Evolutionary conservation across 1,140 invertebrate genomes (phyloP).

Genomic region (Cotesia typhae): DNA sequence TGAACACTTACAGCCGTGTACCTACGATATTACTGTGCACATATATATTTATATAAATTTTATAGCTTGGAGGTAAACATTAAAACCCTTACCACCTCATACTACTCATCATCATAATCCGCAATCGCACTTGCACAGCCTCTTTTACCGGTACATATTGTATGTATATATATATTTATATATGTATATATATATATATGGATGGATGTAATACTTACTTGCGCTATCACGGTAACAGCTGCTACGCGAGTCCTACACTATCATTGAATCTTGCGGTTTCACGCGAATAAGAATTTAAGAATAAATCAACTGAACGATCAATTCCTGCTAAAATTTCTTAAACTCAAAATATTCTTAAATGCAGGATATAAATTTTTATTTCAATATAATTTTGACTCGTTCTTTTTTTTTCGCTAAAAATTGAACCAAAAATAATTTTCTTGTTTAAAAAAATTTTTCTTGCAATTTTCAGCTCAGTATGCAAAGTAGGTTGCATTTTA

Average conservation of each 20-base stretch:
- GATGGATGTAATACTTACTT: not conserved
- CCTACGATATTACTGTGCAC: conserved; percentile 22
- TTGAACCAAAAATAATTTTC: no score
- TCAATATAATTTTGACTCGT: no score
- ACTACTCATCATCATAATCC: not conserved
- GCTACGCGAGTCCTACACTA: conserved; percentile 31
- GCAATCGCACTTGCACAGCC: conserved; percentile 20
- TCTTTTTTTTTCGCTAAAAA: no score
- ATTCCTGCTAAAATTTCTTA: no score
- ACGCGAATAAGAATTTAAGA: conserved; percentile 23
- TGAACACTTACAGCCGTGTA: conserved; percentile 19
- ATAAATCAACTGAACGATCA: not conserved
- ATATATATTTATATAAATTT: conserved; percentile 13
- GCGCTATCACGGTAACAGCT: conserved; percentile 43
- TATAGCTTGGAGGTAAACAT: conserved; percentile 27
- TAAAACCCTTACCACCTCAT: conserved; percentile 20
- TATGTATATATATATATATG: no score
- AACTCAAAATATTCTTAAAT: no score
- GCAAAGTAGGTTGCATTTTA: no score
- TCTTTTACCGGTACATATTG: conserved; percentile 13
- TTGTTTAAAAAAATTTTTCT: no score
- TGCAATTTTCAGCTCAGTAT: no score
- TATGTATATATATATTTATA: no score
- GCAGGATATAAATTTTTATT: no score
- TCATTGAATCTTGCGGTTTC: conserved; percentile 40